phyloP scores from a whole-genome alignment of 2,113 vertebrate species.

The Crotalus viridis region DNA sequence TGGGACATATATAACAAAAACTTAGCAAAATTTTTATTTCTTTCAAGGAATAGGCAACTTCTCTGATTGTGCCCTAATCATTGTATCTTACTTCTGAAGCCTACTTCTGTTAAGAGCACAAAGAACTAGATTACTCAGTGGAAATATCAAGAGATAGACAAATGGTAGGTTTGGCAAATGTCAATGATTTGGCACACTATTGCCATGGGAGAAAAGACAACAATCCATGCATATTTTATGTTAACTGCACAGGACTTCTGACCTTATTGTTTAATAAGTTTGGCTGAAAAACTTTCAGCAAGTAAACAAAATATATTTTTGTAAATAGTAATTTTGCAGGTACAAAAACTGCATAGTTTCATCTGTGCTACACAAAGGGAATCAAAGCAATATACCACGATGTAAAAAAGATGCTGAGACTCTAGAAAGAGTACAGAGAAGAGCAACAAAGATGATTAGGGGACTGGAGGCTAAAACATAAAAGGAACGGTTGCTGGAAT shows the following conservation, averaged over 20 bases:
- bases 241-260: not conserved
- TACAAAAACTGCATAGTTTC: not conserved
- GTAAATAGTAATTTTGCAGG: not conserved
- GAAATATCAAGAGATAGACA: not conserved
- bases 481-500: too few species aligned
- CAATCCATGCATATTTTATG: not conserved
- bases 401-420: too few species aligned
- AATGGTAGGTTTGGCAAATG: not conserved
- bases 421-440: too few species aligned
- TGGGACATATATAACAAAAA: not conserved
- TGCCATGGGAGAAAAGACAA: not conserved
- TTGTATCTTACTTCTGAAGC: too few species aligned
- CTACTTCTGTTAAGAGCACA: not conserved
- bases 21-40: not conserved
- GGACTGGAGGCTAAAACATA: too few species aligned
- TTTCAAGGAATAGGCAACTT: not conserved
- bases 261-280: not conserved
- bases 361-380: not conserved
- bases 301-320: constrained; percentile 1
- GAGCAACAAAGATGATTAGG: too few species aligned
- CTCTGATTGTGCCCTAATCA: not conserved
- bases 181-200: not conserved
- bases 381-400: not conserved
- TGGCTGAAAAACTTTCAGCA: not conserved
- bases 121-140: not conserved